Conservation (phyloP, 2,888 invertebrate genomes). For the Ormyrus pomaceus region DNA sequence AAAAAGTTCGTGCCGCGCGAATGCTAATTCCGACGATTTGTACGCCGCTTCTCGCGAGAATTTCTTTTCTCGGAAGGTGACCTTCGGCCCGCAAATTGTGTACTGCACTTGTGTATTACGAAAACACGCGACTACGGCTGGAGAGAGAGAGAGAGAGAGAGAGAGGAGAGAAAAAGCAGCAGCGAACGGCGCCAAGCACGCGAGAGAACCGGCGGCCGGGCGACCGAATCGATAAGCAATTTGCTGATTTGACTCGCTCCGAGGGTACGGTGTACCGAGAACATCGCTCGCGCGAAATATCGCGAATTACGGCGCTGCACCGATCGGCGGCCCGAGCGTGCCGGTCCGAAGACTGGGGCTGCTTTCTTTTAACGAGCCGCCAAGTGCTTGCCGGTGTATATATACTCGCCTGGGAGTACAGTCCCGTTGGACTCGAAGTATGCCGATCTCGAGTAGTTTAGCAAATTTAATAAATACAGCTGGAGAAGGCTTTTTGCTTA, state of each 20-base stretch:
- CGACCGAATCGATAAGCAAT: conserved; percentile 45
- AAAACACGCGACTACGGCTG: neutral
- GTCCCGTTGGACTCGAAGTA: no score
- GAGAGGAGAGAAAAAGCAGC: conserved; percentile 1
- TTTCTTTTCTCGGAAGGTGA: conserved; percentile 31
- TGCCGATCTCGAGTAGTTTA: no score
- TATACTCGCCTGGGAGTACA: no score
- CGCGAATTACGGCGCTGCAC: conserved; percentile 14
- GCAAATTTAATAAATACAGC: no score
- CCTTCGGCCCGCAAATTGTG: conserved; percentile 7
- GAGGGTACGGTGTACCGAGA: neutral
- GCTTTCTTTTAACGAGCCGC: neutral
- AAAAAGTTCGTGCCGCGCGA: conserved; percentile 6
- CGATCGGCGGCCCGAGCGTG: conserved; percentile 10
- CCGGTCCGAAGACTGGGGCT: neutral
- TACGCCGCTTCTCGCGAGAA: neutral
- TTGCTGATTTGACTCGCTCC: conserved; percentile 34
- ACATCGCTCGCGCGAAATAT: neutral
- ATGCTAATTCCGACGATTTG: conserved; percentile 41
- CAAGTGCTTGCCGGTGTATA: no score
- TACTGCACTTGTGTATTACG: conserved; percentile 6
- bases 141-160: neutral
- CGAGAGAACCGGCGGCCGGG: neutral
- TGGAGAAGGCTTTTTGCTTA: no score
- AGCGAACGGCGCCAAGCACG: conserved; percentile 11